phyloP scores from a whole-genome alignment of 2,888 invertebrate species.

The Cephonodes hylas region DNA sequence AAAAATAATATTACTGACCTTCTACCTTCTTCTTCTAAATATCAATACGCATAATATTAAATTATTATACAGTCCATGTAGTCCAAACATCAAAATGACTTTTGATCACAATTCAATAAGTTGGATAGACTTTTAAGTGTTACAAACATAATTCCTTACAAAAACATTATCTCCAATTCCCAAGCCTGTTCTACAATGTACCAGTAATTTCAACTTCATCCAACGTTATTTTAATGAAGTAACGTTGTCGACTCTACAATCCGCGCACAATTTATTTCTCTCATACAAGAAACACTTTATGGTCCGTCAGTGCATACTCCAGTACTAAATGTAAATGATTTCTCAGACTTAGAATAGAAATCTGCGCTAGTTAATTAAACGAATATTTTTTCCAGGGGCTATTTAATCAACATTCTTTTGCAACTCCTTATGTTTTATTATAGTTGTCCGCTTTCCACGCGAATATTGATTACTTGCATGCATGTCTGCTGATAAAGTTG shows the following conservation, averaged over 20 bases:
- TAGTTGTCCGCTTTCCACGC: not conserved
- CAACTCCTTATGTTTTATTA: conserved; percentile 1
- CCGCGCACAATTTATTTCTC: conserved; percentile 3
- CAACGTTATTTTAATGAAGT: not conserved
- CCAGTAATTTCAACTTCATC: too few species aligned
- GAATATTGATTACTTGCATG: not conserved
- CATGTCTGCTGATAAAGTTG: not conserved
- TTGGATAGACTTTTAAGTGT: too few species aligned
- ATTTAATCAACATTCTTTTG: conserved; percentile 5
- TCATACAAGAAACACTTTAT: not conserved
- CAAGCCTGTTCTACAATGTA: too few species aligned
- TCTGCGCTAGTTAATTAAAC: conserved; percentile 3
- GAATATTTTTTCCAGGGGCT: not conserved
- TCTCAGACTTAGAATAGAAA: conserved; percentile 8
- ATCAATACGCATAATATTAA: too few species aligned
- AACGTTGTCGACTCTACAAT: not conserved
- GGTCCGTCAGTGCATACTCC: not conserved
- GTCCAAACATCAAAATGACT: too few species aligned
- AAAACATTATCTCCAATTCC: too few species aligned
- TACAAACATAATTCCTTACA: too few species aligned
- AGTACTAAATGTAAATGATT: not conserved
- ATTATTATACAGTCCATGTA: too few species aligned
- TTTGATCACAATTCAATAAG: too few species aligned
- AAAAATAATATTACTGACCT: too few species aligned
- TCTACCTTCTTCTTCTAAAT: too few species aligned